These are phyloP conservation scores for Lophius piscatorius DNA, from an alignment of 2,113 vertebrate genomes.

Conservation along the genomic window DNA sequence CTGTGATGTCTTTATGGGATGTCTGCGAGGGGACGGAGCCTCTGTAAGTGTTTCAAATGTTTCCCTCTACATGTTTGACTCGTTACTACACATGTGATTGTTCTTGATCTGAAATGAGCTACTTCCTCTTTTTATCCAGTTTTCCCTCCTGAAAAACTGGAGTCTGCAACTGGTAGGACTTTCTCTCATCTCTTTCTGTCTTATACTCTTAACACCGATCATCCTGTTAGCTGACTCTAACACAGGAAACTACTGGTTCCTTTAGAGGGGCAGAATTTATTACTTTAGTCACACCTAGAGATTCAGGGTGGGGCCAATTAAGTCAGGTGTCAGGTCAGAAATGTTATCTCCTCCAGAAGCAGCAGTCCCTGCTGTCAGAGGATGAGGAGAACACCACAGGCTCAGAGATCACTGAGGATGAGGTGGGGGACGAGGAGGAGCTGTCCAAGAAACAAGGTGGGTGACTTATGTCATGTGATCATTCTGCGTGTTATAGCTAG, in stretches of 20 bases:
- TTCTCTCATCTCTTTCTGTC: not conserved
- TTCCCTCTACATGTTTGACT: not conserved
- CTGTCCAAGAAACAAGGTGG: conserved; percentile 91
- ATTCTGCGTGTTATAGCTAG: no score
- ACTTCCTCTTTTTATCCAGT: conserved; percentile 78
- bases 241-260: no score
- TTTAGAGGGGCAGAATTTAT: no score
- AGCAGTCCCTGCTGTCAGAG: conserved; percentile 92
- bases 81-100: not conserved
- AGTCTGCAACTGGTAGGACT: conserved; percentile 91
- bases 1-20: conserved; percentile 84
- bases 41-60: conserved; percentile 80
- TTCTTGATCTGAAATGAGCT: conserved; percentile 20
- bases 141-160: conserved; percentile 96
- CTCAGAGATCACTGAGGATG: conserved; percentile 97
- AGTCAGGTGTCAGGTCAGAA: not conserved
- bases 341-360: conserved; percentile 78
- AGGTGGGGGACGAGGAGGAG: conserved; percentile 98
- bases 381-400: conserved; percentile 98
- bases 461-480: no score
- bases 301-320: no score
- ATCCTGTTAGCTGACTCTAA: not conserved
- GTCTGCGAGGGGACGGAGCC: conserved; percentile 85
- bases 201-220: not conserved
- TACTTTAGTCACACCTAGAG: no score